Conservation (phyloP, 2,888 invertebrate species). For the Beris chalybata region DNA sequence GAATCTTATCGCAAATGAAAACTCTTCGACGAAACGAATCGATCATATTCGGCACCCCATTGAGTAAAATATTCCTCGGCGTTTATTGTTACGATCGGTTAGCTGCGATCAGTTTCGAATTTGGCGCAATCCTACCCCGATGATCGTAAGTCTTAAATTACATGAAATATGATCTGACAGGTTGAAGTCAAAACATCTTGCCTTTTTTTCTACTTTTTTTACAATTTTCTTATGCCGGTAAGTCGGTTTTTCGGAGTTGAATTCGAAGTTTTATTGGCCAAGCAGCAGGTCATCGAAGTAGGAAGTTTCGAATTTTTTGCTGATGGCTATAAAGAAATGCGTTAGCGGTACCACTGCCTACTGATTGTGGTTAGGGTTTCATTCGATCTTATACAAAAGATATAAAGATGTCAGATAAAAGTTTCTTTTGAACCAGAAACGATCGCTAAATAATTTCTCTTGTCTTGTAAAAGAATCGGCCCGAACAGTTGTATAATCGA, state of each 20-base stretch:
- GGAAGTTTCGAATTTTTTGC: not conserved
- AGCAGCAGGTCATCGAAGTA: slow-evolving; percentile 6
- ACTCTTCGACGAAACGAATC: slow-evolving; percentile 7
- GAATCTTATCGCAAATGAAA: slow-evolving; percentile 23
- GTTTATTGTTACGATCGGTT: slow-evolving; percentile 9
- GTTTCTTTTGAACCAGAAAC: too few relatives aligned
- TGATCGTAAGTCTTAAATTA: slow-evolving; percentile 28
- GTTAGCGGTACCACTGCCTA: not conserved
- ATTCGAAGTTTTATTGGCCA: slow-evolving; percentile 15
- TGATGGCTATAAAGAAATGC: not conserved
- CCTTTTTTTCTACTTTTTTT: not conserved
- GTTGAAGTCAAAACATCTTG: slow-evolving; percentile 26
- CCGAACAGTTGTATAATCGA: too few relatives aligned
- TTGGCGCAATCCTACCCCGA: slow-evolving; percentile 23
- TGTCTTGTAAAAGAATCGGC: too few relatives aligned
- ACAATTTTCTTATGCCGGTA: slow-evolving; percentile 19
- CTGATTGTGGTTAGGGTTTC: too few relatives aligned
- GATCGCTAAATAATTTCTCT: too few relatives aligned
- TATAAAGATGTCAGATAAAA: slow-evolving; percentile 16
- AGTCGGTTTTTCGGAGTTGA: slow-evolving; percentile 11
- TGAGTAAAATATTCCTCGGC: slow-evolving; percentile 30
- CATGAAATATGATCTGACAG: slow-evolving; percentile 32
- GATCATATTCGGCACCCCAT: slow-evolving; percentile 32
- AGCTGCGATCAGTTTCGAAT: slow-evolving; percentile 17
- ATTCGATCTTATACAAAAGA: not conserved